Base-by-base conservation (phyloP, 2,113 vertebrate genomes). In the Carassius carassius region DNA sequence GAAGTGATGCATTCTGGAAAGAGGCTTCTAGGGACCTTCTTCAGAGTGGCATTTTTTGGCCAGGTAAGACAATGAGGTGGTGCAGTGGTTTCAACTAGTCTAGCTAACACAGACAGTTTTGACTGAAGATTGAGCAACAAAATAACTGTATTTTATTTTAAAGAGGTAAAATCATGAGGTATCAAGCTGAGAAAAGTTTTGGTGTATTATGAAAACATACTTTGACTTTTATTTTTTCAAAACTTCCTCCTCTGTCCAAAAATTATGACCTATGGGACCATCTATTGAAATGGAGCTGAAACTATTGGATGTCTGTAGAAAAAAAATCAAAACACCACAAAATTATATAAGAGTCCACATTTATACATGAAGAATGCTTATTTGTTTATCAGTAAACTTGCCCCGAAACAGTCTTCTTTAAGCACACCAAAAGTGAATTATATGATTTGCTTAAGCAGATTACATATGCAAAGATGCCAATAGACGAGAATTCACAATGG, bases 11-110 rank as follows among this genome's bases (percentile, higher is more conserved):
- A 99, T 79, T 94, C 95, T 0, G 98, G 98, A 83, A 99, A 95
- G 89, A 94, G 98, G 69, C 94, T 99, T 73, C 94, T 99, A 89
- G 98, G 98, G 17, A 99, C 98, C 0, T 99, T 95, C 93, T 99
- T 99, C 93, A 95, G 98, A 90, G 98, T 99, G 90, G 97, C 97
- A 3, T 99, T 99, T 93, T 99, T 99, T 60, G 98, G 98, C 85
- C 98, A 99, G 96, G 98, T 99, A 89, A 94, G 5, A 41, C 14
- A 23, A 70, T 78, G 12, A 4, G 35, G 21, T 11, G 0, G 21
- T 76, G 37, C 5, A 35, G 25, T 77, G 51, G 29, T 23, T 10
- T 13, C 49, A 23, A 51, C 10, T 16, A 21, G 70, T 41, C 5
- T 11, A 41, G 21, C 6, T 14, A 12, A 62, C 76, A 58, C 51